Percentiles rank a stretch among this genome's conserved stretches.
Conservation (phyloP, 2,113 vertebrate species). For the Callipepla californica region DNA sequence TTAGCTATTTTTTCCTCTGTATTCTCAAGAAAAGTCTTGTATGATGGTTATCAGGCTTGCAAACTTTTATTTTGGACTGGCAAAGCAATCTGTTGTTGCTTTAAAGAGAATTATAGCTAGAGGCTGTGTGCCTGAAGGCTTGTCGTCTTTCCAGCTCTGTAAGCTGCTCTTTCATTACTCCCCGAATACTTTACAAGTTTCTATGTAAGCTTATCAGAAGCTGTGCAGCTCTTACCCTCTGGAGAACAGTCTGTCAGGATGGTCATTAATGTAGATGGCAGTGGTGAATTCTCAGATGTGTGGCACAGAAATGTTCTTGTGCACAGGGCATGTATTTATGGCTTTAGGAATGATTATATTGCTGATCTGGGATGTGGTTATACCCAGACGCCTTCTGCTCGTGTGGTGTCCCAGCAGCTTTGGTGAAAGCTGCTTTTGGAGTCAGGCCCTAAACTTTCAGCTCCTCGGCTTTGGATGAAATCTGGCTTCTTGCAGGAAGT, state of each 20-base stretch:
- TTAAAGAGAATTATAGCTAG: not conserved
- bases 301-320: not conserved
- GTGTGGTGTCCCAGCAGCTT: not conserved
- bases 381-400: accelerated
- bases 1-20: not conserved
- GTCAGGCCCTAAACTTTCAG: not conserved
- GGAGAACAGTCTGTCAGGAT: not conserved
- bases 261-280: not conserved
- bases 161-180: not conserved
- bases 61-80: not conserved
- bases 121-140: not conserved
- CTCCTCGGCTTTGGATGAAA: not conserved
- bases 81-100: not conserved
- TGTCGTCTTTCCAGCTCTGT: not conserved
- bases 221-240: not conserved
- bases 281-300: not conserved
- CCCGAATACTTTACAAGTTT: not conserved
- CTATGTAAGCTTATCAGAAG: not conserved
- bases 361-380: not conserved
- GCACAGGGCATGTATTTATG: not conserved
- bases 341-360: not conserved
- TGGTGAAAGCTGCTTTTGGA: not conserved
- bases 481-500: not conserved
- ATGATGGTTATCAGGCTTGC: not conserved
- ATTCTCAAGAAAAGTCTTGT: not conserved